Evolutionary conservation across 2,888 invertebrate species (phyloP), one percentile per base, ranked within the genome.

Genomic region (Baccha elongata): DNA sequence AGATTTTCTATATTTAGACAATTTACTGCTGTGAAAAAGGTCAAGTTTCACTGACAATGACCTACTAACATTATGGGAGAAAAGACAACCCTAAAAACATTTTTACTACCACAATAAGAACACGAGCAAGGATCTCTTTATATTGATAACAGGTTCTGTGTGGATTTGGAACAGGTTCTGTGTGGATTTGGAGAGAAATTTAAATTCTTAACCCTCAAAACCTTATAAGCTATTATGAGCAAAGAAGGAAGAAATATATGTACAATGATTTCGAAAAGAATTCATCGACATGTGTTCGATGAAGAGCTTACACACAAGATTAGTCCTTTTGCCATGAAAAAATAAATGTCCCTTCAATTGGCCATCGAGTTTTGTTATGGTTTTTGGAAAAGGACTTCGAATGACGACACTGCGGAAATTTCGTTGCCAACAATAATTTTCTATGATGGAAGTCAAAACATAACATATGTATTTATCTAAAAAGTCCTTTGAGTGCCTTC

Each of bases 31-130:
- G 13, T 15, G 10, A 52, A 75, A 81, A 81, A 76, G 76, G 81
- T 81, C 76, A 81, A 71, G 35, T 74, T 69, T 80, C 60, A 69
- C 35, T 62, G n/a, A 23, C 29, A 15, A 40, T 21, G 7, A 11
- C 62, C n/a, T 10, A 68, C 40, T 46, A 60, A 44, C 40, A 48
- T 26, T 42, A 35, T 37, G 29, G 21, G 4, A 35, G 5, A n/a
- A n/a, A 19, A 29, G 21, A 53, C 60, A 42, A 62, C 32, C 53
- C 26, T 11, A 35, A 46, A 60, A 53, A 46, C 23, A n/a, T 64
- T 64, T 29, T 32, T 35, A 58, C 37, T 19, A 23, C 60, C 15
- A 29, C 44, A 60, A 42, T 44, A 19, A n/a, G n/a, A 29, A 29
- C 29, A 44, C 42, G 19, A 44, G 19, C 17, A 42, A 60, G 19